Evolutionary conservation across 2,113 vertebrate species (phyloP).

Genomic region (Oxygymnocypris stewartii): DNA sequence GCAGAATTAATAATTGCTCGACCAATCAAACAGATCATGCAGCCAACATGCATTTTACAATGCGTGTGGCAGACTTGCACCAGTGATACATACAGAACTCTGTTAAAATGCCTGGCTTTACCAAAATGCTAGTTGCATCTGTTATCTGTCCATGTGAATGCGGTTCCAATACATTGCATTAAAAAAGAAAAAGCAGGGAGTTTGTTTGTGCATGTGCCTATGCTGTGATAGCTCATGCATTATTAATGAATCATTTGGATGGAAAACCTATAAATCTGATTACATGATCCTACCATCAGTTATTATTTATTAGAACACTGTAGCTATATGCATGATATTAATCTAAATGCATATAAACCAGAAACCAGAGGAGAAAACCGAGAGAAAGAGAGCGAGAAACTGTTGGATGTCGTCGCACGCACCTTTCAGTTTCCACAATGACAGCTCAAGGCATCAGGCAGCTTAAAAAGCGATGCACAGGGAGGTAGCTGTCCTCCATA

Average conservation of each 20-base stretch:
- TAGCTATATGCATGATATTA: slow-evolving; percentile 14
- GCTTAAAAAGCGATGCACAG: slow-evolving; percentile 33
- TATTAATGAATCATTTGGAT: slow-evolving; percentile 15
- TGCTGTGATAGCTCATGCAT: slow-evolving; percentile 12
- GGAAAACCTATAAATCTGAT: slow-evolving; percentile 19
- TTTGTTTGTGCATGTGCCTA: neutral
- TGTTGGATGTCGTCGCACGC: slow-evolving; percentile 17
- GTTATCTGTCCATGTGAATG: neutral
- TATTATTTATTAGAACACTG: slow-evolving; percentile 35
- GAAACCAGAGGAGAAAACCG: neutral
- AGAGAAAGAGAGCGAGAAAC: slow-evolving; percentile 27
- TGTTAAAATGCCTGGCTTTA: neutral
- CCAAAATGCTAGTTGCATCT: neutral
- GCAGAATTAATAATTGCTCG: slow-evolving; percentile 2
- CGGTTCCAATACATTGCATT: neutral
- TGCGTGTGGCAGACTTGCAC: neutral
- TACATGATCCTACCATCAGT: neutral
- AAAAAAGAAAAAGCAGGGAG: neutral
- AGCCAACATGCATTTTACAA: neutral
- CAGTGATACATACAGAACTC: neutral
- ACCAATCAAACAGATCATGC: slow-evolving; percentile 14
- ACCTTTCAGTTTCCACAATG: slow-evolving; percentile 43
- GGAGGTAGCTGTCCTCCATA: slow-evolving; percentile 33
- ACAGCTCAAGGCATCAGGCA: slow-evolving; percentile 46
- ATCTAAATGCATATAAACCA: slow-evolving; percentile 9